Percentiles rank a stretch among this genome's conserved stretches.
These are phyloP conservation scores for Arrhamphus sclerolepis DNA, from an alignment of 2,797 vertebrate species.

Conservation along the genomic window DNA sequence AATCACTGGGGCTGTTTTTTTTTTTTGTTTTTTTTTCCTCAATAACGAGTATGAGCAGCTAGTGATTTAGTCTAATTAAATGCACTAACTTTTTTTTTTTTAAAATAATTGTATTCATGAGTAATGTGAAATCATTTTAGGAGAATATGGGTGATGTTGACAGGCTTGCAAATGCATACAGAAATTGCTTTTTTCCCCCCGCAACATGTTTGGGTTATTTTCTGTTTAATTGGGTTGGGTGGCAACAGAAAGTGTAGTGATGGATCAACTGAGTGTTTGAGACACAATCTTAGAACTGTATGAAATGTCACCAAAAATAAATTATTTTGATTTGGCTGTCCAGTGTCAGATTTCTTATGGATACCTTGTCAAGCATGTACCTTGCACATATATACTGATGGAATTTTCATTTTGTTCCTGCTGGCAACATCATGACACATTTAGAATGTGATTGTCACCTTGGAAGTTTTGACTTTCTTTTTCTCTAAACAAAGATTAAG, in stretches of 20 bases:
- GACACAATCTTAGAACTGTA: slow-evolving; percentile 85
- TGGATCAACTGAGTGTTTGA: slow-evolving; percentile 83
- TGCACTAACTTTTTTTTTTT: slow-evolving; percentile 85
- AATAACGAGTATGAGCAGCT: slow-evolving; percentile 83
- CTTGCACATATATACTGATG: too few relatives aligned
- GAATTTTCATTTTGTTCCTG: neutral
- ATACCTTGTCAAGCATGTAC: neutral
- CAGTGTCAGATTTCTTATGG: slow-evolving; percentile 50
- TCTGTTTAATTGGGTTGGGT: slow-evolving; percentile 79
- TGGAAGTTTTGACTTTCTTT: too few relatives aligned
- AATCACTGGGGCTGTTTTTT: slow-evolving; percentile 81
- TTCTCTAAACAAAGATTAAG: too few relatives aligned
- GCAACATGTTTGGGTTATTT: slow-evolving; percentile 76
- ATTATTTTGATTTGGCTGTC: slow-evolving; percentile 87
- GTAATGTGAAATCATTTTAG: slow-evolving; percentile 85
- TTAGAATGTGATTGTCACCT: too few relatives aligned
- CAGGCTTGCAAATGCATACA: slow-evolving; percentile 80
- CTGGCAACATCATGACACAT: too few relatives aligned
- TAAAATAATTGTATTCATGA: slow-evolving; percentile 76
- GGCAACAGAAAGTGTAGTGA: slow-evolving; percentile 78
- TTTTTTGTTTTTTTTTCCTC: slow-evolving; percentile 38
- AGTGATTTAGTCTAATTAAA: slow-evolving; percentile 84
- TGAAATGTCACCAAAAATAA: slow-evolving; percentile 87
- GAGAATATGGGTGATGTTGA: slow-evolving; percentile 81
- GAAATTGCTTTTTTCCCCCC: slow-evolving; percentile 49